These are phyloP conservation scores for Ciconia maguari DNA, from an alignment of 2,113 vertebrate genomes.

Conservation along the genomic window DNA sequence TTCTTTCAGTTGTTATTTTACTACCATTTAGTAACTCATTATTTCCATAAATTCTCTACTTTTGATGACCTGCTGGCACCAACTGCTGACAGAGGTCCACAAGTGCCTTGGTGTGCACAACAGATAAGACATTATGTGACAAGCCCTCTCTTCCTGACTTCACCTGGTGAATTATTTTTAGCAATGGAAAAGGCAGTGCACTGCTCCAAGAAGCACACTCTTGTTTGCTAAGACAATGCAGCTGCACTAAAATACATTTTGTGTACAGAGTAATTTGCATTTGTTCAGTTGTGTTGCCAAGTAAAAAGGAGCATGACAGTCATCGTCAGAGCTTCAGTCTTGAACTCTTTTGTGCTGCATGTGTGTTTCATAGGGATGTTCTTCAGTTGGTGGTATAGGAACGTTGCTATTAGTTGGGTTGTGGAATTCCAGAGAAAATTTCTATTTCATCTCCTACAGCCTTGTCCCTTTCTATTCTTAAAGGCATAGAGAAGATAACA, in stretches of 20 bases:
- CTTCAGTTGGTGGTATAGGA: not conserved
- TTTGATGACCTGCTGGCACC: not conserved
- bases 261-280: not conserved
- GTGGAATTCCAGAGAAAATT: not conserved
- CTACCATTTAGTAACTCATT: not conserved
- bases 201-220: not conserved
- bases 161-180: not conserved
- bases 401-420: not conserved
- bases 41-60: not conserved
- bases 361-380: not conserved
- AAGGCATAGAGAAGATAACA: not conserved
- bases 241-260: not conserved
- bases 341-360: not conserved
- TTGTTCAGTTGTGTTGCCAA: not conserved
- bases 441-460: not conserved
- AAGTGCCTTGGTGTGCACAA: not conserved
- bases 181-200: not conserved
- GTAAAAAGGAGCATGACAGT: not conserved
- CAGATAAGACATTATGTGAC: not conserved
- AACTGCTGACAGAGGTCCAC: not conserved
- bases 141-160: not conserved
- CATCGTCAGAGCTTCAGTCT: not conserved
- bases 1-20: not conserved
- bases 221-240: not conserved
- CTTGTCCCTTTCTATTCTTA: not conserved